Base-by-base conservation (phyloP, 1,140 invertebrate genomes). In the Lordiphosa mommai region DNA sequence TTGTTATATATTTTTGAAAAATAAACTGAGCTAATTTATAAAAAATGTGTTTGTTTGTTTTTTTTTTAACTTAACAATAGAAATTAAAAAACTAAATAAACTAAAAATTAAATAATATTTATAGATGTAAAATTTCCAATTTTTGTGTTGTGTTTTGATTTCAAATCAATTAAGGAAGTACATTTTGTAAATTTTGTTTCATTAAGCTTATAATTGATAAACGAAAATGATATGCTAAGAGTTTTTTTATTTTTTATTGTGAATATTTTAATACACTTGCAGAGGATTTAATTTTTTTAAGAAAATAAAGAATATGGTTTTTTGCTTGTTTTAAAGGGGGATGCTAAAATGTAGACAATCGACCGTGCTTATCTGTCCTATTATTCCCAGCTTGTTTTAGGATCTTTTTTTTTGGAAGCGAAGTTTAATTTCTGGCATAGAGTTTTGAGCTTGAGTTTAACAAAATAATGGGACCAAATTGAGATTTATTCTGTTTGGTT, bases 141-240 rank as follows among this genome's bases (percentile, higher is more conserved):
- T 41, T 59, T 73, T 41, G 30, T 44, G 9, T 44, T 36, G 20
- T 43, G 4, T 4, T 43, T 61, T 84, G 77, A 82, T 82, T 82
- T 82, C 77, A 47, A 80, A 82, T 82, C 77, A 82, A 50, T 79
- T 80, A 73, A 79, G 74, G 74, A 80, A 80, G 74, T 79, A 80
- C 74, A 73, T 51, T 65, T 59, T 66, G 50, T 32, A 16, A 38
- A 16, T 46, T 72, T 64, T 50, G 55, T 37, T 36, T 61, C 33
- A 68, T 59, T 50, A 67, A 37, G 56, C 65, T 61, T 58, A 73
- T 72, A 56, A 14, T 53, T 70, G 55, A 51, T 56, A 57, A 41
- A 51, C 46, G 9, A 65, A 82, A 72, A 65, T 84, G 77, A 82
- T 82, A 82, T 82, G 77, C 72, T 82, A 84, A 76, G 37, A 59